A percentile compares a stretch with the other conserved stretches of the same genome.
phyloP scores from a whole-genome alignment of 2,113 vertebrate species.

The Cercocebus atys region DNA sequence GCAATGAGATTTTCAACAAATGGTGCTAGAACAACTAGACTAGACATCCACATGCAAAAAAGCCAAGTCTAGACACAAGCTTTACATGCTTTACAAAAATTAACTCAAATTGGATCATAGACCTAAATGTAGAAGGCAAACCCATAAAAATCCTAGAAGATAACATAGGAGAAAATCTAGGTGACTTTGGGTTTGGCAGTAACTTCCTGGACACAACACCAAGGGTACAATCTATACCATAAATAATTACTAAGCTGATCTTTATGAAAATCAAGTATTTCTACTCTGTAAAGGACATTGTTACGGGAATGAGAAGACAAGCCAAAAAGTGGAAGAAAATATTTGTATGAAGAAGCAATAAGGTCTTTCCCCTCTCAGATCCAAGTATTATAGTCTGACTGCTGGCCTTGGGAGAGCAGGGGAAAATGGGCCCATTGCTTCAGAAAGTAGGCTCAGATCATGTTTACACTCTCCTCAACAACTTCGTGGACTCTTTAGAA shows the following conservation, averaged over 20 bases:
- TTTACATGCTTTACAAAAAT: not conserved
- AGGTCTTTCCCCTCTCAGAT: not conserved
- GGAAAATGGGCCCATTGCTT: not conserved
- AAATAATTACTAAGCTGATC: not conserved
- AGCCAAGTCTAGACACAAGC: not conserved
- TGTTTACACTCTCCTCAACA: not conserved
- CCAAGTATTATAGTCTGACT: not conserved
- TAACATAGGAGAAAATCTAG: not conserved
- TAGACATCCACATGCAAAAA: not conserved
- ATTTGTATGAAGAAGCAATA: not conserved
- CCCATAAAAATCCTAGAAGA: conserved; percentile 1
- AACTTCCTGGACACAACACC: not conserved
- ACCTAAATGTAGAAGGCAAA: not conserved
- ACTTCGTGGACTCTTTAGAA: not conserved
- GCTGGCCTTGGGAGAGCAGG: not conserved
- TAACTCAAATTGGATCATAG: not conserved
- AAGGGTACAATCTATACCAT: not conserved
- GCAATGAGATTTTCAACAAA: not conserved
- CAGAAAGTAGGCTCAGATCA: not conserved
- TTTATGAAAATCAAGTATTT: not conserved
- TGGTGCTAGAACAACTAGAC: not conserved
- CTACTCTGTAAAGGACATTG: not conserved
- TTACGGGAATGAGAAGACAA: not conserved
- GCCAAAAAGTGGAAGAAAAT: not conserved
- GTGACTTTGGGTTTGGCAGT: not conserved